Conservation (phyloP, 1,140 invertebrate genomes). For the Papilio xuthus region DNA sequence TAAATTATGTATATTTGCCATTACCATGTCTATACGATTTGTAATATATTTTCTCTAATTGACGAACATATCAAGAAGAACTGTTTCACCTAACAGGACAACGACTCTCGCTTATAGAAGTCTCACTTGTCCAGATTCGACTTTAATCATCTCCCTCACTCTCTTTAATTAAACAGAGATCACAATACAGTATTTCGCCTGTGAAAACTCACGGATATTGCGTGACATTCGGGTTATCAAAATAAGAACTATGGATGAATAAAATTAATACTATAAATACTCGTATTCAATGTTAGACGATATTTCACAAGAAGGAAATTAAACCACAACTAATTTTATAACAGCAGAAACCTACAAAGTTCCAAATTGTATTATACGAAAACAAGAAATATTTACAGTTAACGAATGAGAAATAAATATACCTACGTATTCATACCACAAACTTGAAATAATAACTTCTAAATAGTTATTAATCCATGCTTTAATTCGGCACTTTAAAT, state of each 20-base stretch:
- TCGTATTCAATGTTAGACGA: background rate
- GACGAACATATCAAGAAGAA: background rate
- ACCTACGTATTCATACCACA: background rate
- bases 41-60: background rate
- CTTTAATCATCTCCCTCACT: too few species aligned
- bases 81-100: too few species aligned
- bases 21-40: conserved; percentile 2
- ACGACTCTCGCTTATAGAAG: too few species aligned
- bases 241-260: background rate
- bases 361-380: too few species aligned
- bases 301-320: background rate
- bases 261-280: background rate
- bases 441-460: background rate
- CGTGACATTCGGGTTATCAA: background rate
- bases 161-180: too few species aligned
- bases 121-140: too few species aligned
- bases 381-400: background rate
- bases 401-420: background rate
- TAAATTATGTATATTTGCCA: background rate
- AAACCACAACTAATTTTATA: background rate
- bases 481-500: conserved; percentile 27
- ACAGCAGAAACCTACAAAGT: background rate
- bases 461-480: background rate
- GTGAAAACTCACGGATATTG: background rate
- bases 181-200: background rate